Conservation (phyloP, 2,113 vertebrate species). For the Pogona vitticeps region DNA sequence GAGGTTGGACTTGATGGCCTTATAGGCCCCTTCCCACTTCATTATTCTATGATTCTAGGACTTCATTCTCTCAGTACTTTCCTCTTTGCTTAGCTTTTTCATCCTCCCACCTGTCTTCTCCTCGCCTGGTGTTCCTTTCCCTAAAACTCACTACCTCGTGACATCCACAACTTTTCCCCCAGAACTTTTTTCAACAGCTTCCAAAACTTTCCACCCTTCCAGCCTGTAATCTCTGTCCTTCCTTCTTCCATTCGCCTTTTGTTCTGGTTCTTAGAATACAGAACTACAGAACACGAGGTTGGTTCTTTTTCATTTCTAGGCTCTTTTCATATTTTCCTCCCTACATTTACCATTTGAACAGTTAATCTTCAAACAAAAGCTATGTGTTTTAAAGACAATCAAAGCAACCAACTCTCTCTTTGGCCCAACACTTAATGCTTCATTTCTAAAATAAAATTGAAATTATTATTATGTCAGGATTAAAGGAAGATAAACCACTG, state of each 20-base stretch:
- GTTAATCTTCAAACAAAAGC: not conserved
- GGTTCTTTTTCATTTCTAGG: not conserved
- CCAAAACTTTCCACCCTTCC: not conserved
- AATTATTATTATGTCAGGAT: not conserved
- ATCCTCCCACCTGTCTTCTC: not conserved
- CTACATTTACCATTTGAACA: not conserved
- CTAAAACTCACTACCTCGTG: not conserved
- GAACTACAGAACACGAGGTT: not conserved
- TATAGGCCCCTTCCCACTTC: no score
- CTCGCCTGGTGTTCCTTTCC: no score
- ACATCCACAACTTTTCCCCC: no score
- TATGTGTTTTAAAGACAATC: not conserved
- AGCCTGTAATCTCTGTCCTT: not conserved
- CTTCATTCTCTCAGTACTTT: not conserved
- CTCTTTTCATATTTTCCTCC: no score
- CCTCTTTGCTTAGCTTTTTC: not conserved
- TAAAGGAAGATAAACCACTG: not conserved
- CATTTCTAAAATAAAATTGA: not conserved
- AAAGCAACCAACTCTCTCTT: not conserved
- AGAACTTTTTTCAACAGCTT: not conserved
- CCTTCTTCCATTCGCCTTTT: not conserved
- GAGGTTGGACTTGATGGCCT: no score
- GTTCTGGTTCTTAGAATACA: not conserved
- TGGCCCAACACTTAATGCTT: not conserved
- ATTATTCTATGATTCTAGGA: no score